phyloP scores from a whole-genome alignment of 2,797 vertebrate genomes.

The Falco concolor region DNA sequence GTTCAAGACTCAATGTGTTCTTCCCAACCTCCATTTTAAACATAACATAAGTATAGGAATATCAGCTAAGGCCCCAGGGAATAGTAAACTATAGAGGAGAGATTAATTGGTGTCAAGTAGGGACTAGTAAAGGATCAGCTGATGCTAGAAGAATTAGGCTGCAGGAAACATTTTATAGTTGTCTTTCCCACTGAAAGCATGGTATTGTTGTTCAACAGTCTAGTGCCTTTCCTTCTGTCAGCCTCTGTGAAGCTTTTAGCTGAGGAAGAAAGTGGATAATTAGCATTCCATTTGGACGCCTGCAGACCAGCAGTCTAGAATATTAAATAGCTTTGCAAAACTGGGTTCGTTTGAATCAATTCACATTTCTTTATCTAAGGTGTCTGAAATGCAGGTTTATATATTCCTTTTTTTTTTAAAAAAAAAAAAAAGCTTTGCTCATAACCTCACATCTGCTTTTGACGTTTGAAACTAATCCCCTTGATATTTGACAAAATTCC shows the following conservation, averaged over 20 bases:
- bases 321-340: constrained; percentile 49
- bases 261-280: constrained; percentile 46
- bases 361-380: constrained; percentile 21
- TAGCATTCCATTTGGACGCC: constrained; percentile 48
- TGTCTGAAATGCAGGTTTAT: constrained; percentile 3
- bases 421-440: background rate
- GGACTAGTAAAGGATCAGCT: constrained; percentile 76
- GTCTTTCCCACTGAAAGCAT: constrained; percentile 69
- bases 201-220: constrained; percentile 74
- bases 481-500: constrained; percentile 40
- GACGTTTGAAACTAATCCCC: constrained; percentile 33
- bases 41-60: background rate
- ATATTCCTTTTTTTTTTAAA: background rate
- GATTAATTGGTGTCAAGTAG: constrained; percentile 84
- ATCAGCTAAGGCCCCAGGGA: background rate
- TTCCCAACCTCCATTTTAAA: constrained; percentile 10
- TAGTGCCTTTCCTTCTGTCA: constrained; percentile 76
- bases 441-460: constrained; percentile 4
- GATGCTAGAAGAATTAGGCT: constrained; percentile 75
- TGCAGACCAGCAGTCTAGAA: constrained; percentile 56
- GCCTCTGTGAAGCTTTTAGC: constrained; percentile 36
- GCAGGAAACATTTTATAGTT: constrained; percentile 83
- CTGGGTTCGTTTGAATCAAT: constrained; percentile 16
- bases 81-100: constrained; percentile 43
- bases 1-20: background rate